Base-by-base conservation (phyloP, 2,888 invertebrate species). In the Pristionchus entomophagus region DNA sequence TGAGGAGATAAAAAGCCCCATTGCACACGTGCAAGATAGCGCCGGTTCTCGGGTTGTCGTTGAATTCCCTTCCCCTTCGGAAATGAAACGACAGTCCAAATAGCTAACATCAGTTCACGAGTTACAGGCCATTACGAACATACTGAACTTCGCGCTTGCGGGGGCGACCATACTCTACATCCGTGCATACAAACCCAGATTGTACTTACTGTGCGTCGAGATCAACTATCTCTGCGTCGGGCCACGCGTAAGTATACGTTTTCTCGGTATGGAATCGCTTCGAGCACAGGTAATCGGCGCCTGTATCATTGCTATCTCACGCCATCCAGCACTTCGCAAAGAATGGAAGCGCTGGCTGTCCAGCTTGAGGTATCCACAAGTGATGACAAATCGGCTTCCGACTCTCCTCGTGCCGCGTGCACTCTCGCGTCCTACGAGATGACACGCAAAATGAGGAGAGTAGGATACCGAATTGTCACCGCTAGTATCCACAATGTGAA, bases 321-420 rank as follows among this genome's bases (percentile, higher is more conserved):
- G 49, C 0, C 78, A 80, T n/a, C 78, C 78, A n/a, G 29, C 78
- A 5, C 78, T 80, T 6, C 51, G 78, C 22, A 80, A 51, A 32
- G 49, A 49, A 32, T 51, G 26, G 12, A n/a, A 12, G 14, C 38
- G 10, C 14, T 69, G 35, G 35, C 65, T 69, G 8, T 38, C 65
- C 17, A 69, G 38, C 29, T 35, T 38, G 38, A 32, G 38, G 65
- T 69, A n/a, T n/a, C n/a, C n/a, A n/a, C n/a, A n/a, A n/a, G n/a
- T n/a, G n/a, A n/a, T n/a, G n/a, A n/a, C n/a, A n/a, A n/a, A n/a
- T n/a, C n/a, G n/a, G n/a, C n/a, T n/a, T n/a, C n/a, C n/a, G n/a
- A n/a, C n/a, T n/a, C n/a, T n/a, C n/a, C n/a, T n/a, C n/a, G n/a
- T n/a, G n/a, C n/a, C n/a, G n/a, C n/a, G n/a, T n/a, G n/a, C n/a